Base-by-base conservation (phyloP, 2,797 vertebrate species). In the Gobio occitaniae region DNA sequence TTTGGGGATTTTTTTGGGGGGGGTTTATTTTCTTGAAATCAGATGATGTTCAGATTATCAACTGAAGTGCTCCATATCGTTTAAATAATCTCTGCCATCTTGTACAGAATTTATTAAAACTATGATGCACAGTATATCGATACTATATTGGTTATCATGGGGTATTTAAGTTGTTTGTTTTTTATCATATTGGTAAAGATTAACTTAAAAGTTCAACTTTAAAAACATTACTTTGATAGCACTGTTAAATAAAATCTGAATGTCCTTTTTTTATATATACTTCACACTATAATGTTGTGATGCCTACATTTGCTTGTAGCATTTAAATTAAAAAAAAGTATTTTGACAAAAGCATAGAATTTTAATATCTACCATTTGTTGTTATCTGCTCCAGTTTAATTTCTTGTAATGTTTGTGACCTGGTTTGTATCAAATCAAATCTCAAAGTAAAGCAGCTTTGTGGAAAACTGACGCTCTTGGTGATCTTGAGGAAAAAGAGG, bases 401-500 rank as follows among this genome's bases (percentile, higher is more conserved):
- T 44, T 12, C 3, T 71, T 70, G 50, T 77, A 65, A 44, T 84
- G 8, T 86, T 25, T 69, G 2, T 3, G 16, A 71, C 21, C 17
- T 82, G 36, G 0, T 70, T 54, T 81, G 32, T 59, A n/a, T 19
- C 21, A 3, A 78, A 78, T 63, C 2, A 32, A 48, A 61, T 21
- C 68, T 36, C 25, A 82, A 74, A 82, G 2, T 59, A 74, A 29
- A 82, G 16, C 52, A 38, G 56, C 56, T 74, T 38, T 74, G 63
- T 19, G 13, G 29, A 82, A 32, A 74, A 74, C 44, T 74, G 6
- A 36, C 52, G 7, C 48, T 61, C 38, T 61, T 56, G 72, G 48
- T 63, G 74, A 71, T 52, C 81, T 36, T 85, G 76, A 89, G 82
- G 89, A 61, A 87, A 89, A 90, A 91, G 88, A 89, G 90, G 89